phyloP scores from a whole-genome alignment of 2,888 invertebrate genomes.

The Iselma pallidipennis region DNA sequence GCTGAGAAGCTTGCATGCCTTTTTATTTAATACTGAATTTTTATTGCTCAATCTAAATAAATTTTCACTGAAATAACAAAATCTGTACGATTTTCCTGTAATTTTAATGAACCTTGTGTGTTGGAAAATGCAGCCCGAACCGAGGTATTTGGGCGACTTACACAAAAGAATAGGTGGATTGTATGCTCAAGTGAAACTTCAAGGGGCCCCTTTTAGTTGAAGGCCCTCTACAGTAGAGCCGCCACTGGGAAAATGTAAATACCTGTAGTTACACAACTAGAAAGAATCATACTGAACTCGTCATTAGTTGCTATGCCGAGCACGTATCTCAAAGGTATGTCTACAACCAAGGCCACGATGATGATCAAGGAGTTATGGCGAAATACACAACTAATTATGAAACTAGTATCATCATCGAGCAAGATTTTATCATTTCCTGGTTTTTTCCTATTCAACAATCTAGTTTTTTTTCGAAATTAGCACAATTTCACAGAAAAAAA shows the following conservation, averaged over 20 bases:
- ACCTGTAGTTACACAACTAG: background rate
- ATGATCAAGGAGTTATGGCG: constrained; percentile 24
- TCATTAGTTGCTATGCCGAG: constrained; percentile 25
- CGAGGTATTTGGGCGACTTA: constrained; percentile 2
- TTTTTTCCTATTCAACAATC: background rate
- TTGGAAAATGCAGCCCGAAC: too few species aligned
- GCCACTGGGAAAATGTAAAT: background rate
- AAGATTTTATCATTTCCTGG: background rate
- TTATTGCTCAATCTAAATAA: constrained; percentile 22
- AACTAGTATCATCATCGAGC: background rate
- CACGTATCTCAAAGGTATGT: constrained; percentile 25
- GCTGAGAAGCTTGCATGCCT: constrained; percentile 11
- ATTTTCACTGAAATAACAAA: constrained; percentile 23
- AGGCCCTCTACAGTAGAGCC: background rate
- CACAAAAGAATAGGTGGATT: constrained; percentile 3
- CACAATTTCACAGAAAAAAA: background rate
- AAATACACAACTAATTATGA: background rate
- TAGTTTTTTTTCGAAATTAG: background rate
- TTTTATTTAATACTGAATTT: constrained; percentile 20
- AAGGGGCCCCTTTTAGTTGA: background rate
- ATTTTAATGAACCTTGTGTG: too few species aligned
- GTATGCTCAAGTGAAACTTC: constrained; percentile 7
- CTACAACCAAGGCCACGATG: constrained; percentile 21
- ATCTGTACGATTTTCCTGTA: too few species aligned
- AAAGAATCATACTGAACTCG: constrained; percentile 9